Conservation (phyloP, 1,140 invertebrate genomes). For the Hypsibius dujardini region DNA sequence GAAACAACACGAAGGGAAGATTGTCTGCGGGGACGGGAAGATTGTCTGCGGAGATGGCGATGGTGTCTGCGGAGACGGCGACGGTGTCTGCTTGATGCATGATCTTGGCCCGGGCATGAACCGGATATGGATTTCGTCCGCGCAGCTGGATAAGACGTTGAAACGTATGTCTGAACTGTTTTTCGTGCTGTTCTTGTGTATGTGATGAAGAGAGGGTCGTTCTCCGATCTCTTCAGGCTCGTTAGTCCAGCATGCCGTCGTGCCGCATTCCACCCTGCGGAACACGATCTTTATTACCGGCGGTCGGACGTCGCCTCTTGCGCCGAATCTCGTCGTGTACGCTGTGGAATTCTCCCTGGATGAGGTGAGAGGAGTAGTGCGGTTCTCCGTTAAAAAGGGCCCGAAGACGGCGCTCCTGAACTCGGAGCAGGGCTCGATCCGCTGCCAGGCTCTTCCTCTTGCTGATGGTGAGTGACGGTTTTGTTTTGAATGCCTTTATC, state of each 20-base stretch:
- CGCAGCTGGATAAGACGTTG: neutral
- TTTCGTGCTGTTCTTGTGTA: no score
- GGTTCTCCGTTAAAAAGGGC: neutral
- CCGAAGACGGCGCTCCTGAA: neutral
- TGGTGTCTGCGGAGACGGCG: neutral
- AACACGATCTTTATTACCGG: neutral
- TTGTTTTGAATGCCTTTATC: neutral
- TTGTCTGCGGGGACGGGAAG: neutral
- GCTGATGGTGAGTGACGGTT: neutral
- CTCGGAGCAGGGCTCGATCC: neutral
- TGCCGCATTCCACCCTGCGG: neutral
- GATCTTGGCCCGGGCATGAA: neutral
- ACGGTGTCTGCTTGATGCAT: neutral
- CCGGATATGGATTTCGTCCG: neutral
- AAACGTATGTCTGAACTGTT: neutral
- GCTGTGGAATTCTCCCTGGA: neutral
- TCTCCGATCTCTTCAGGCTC: neutral
- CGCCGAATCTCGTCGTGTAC: neutral
- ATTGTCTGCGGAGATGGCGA: neutral
- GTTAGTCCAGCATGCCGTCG: neutral
- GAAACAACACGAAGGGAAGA: neutral
- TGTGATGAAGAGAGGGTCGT: no score
- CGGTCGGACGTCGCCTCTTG: neutral
- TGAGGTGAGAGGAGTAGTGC: neutral
- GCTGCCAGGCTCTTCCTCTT: neutral